Base-by-base conservation (phyloP, 2,888 invertebrate species). In the Ditylenchus weischeri region DNA sequence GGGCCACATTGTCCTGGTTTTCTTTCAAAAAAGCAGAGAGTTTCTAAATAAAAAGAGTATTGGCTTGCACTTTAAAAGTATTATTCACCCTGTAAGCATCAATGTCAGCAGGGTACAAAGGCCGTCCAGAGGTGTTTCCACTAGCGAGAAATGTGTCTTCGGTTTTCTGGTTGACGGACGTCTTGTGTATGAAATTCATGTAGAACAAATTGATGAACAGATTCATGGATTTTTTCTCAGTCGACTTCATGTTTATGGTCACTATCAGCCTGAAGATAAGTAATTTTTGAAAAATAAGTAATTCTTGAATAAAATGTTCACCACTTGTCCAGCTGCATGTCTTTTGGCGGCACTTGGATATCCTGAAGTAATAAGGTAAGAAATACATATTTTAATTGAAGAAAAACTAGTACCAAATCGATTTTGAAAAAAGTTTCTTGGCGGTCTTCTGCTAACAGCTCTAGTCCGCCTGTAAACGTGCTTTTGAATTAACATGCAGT, bases 191-290 rank as follows among this genome's bases (percentile, higher is more conserved):
- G 47, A 43, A 62, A 21, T 47, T 62, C 48, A 43, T 62, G 48
- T 48, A 62, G n/a, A 62, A 62, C 11, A 62, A 19, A 47, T 62
- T 62, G 48, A 62, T 62, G 62, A 62, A 62, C 23, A 62, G n/a
- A 43, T 19, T 29, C 18, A 62, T 21, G n/a, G 62, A 29, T 8
- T 62, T 38, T n/a, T 62, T 47, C 23, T 38, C 43, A n/a, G 18
- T 7, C 23, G 62, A 62, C 62, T 62, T 62, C 47, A 62, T n/a
- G 8, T 13, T 62, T 21, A 62, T 10, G 11, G 23, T 62, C 36
- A 62, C 62, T n/a, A 62, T 62, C 36, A 43, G 48, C 62, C 62
- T 62, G n/a, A 36, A 54, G n/a, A 54, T 50, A 5, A 50, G n/a
- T n/a, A 50, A 19, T 19, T 2, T 50, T n/a, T n/a, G n/a, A n/a